Base-by-base conservation (phyloP, 2,113 vertebrate genomes). In the Cottus gobio region DNA sequence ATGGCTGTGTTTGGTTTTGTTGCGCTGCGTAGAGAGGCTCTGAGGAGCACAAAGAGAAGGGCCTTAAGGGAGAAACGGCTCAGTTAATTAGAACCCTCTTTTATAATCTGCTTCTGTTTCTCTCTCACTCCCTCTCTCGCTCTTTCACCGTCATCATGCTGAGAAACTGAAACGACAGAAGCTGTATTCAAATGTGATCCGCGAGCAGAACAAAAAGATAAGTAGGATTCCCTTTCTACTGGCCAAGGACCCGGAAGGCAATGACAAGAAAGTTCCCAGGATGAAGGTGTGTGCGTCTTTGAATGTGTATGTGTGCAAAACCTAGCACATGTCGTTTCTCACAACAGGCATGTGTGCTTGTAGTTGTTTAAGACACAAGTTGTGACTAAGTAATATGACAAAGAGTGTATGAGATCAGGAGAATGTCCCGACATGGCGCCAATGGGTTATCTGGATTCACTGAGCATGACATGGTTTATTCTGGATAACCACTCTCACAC, bases 161-260 rank as follows among this genome's bases (percentile, higher is more conserved):
- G 94, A 97, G 93, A 98, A 96, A 88, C 85, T 97, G 63, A 94
- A 88, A 82, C 94, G 92, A 73, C 96, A 96, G 69, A 97, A 94
- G 91, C 95, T 96, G 91, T 98, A 98, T 75, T 95, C 97, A 88
- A 94, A 92, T 79, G 93, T 94, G 77, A 91, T 97, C 82, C 94
- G 94, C 1, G 95, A 98, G 18, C 90, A 95, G 52, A 98, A 97
- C 90, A 96, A 94, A 95, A 96, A 84, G 86, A 94, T 83, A 1
- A 90, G 90, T 1, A 85, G 89, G 57, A 89, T 82, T 1, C 77
- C 84, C 31, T 87, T 90, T 82, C 93, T 93, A 71, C 75, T 85
- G 0, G 88, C 93, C 71, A 80, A 81, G 34, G 95, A 94, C 36
- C 70, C 84, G 1, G 91, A 94, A 79, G 87, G 61, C 37, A 65